These are phyloP conservation scores for Zelostemma sp. DNA, from an alignment of 1,140 invertebrate species.

Conservation along the genomic window DNA sequence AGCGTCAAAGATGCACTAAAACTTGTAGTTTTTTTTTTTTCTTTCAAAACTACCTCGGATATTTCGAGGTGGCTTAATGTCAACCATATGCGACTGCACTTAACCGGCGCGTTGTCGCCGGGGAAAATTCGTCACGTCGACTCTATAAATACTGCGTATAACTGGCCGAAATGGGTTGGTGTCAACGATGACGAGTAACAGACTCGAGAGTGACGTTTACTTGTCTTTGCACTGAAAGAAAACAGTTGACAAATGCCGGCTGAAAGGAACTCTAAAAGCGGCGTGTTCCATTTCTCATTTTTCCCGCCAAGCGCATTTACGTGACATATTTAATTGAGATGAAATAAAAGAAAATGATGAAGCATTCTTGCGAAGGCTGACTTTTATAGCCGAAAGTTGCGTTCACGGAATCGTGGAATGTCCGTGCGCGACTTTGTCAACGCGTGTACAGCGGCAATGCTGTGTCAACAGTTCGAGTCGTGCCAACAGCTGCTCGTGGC, in stretches of 20 bases:
- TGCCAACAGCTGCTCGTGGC: constrained; percentile 63
- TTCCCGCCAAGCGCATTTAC: too few species aligned
- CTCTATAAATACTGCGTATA: constrained; percentile 57
- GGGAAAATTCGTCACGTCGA: constrained; percentile 43
- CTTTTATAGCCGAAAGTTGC: neutral
- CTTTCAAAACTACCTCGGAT: too few species aligned
- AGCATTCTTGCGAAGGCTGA: neutral
- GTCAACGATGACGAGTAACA: constrained; percentile 30
- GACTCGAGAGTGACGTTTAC: constrained; percentile 17
- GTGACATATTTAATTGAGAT: too few species aligned
- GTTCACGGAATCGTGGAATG: constrained; percentile 60
- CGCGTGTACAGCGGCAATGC: constrained; percentile 62
- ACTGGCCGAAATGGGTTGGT: constrained; percentile 21
- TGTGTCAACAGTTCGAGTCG: constrained; percentile 62
- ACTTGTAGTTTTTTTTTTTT: too few species aligned
- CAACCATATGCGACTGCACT: too few species aligned
- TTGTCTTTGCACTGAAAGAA: constrained; percentile 6
- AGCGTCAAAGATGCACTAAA: too few species aligned
- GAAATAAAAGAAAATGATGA: neutral
- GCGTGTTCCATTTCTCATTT: neutral
- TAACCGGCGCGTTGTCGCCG: constrained; percentile 29
- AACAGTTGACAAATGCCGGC: constrained; percentile 37
- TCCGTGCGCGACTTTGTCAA: constrained; percentile 64
- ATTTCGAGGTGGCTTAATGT: too few species aligned
- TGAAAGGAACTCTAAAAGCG: constrained; percentile 24